phyloP scores from a whole-genome alignment of 2,888 invertebrate species.

The Geotrupes spiniger region DNA sequence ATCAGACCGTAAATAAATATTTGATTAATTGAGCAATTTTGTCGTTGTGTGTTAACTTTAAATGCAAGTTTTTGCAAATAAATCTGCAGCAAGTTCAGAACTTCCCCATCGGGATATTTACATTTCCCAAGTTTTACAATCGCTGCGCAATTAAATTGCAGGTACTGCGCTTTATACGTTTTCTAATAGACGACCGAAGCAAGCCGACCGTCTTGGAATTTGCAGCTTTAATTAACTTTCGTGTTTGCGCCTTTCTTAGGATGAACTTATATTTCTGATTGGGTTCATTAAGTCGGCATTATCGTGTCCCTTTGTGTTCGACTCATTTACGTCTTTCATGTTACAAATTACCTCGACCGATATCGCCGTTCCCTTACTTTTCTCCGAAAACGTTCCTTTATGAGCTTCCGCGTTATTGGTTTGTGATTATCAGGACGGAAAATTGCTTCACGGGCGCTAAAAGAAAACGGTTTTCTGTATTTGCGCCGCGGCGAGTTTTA shows the following conservation, averaged over 20 bases:
- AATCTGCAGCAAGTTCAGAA: no score
- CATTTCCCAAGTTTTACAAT: no score
- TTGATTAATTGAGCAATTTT: no score
- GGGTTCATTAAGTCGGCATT: conserved; percentile 28
- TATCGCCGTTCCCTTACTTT: conserved; percentile 5
- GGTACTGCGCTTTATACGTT: no score
- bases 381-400: conserved; percentile 20
- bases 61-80: no score
- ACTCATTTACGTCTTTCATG: conserved; percentile 12
- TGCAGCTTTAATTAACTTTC: not conserved
- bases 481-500: no score
- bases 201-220: not conserved
- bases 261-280: conserved; percentile 11
- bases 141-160: no score
- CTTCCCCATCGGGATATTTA: no score
- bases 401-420: conserved; percentile 24
- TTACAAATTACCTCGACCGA: conserved; percentile 8
- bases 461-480: not conserved
- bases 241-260: not conserved
- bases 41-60: no score
- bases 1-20: no score
- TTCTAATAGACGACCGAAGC: not conserved
- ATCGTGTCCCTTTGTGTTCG: conserved; percentile 27
- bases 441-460: conserved; percentile 1
- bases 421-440: conserved; percentile 8